phyloP scores from a whole-genome alignment of 1,140 invertebrate species.

The Drosophila micromelanica region DNA sequence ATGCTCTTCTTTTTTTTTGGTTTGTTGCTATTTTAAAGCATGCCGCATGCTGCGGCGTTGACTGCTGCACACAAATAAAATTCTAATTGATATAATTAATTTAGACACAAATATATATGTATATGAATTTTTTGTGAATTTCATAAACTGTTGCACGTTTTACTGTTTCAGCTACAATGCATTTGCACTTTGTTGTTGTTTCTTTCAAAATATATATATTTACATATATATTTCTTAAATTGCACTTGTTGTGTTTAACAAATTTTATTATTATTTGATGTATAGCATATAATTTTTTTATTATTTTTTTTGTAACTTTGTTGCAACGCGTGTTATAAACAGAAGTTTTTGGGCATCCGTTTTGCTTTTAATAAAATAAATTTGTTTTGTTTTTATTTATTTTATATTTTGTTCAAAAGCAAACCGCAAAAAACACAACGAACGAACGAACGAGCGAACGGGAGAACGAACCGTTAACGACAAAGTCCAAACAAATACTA shows the following conservation, averaged over 20 bases:
- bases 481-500: conserved; percentile 82
- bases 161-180: conserved; percentile 70
- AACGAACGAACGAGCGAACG: conserved; percentile 57
- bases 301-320: conserved; percentile 28
- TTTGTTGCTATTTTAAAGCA: conserved; percentile 44
- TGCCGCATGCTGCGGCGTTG: conserved; percentile 38
- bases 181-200: conserved; percentile 72
- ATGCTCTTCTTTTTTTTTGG: conserved; percentile 19
- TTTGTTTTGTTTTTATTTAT: conserved; percentile 36
- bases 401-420: conserved; percentile 48
- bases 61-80: conserved; percentile 6
- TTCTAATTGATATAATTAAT: conserved; percentile 51
- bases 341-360: conserved; percentile 54
- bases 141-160: conserved; percentile 28
- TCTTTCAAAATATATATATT: conserved; percentile 35
- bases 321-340: conserved; percentile 42
- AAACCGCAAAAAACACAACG: conserved; percentile 55
- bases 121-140: conserved; percentile 7
- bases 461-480: conserved; percentile 77
- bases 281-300: conserved; percentile 38
- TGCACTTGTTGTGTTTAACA: conserved; percentile 78
- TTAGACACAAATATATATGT: conserved; percentile 36
- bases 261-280: conserved; percentile 28
- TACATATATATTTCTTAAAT: conserved; percentile 47
- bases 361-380: conserved; percentile 42